Base-by-base conservation (phyloP, 2,888 invertebrate species). In the Amorpha juglandis region DNA sequence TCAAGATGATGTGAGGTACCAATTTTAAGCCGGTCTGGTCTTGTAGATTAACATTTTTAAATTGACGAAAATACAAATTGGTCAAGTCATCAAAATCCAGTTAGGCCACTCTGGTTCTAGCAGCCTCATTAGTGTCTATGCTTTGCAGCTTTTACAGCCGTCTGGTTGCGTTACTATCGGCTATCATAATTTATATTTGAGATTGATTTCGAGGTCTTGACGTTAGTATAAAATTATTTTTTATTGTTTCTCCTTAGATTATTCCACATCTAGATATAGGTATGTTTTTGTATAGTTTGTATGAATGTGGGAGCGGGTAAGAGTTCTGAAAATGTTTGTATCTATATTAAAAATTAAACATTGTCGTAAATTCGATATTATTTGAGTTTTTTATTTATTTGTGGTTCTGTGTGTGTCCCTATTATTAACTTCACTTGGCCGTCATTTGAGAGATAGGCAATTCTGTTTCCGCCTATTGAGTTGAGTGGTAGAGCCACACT, bases 291-390 rank as follows among this genome's bases (percentile, higher is more conserved):
- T 62, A 65, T 62, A 50, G 48, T 58, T 65, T 51, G 58, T 62
- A 48, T 50, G 62, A 65, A 12, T 47, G 65, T 21, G 58, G 58
- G 58, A 47, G 58, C 48, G 65, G 58, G 65, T 63, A 62, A 63
- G 58, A 38, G 27, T 50, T 62, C 63, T 45, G 58, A 58, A 42
- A 58, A 66, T 51, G 53, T 52, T 55, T 52, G 50, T 66, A 55
- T 63, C 38, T 50, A 51, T 63, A 51, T 51, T 63, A 9, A 50
- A 38, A 63, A 67, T 51, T 63, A 62, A 64, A 66, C 63, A 53
- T 55, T 55, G 55, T 38, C 55, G 55, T 55, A 38, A 55, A 55
- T 58, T 58, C 38, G 16, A 58, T 58, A 58, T 58, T 11, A 38
- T 38, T 19, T 58, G 55, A 6, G 58, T 38, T 38, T 58, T 38